Percentiles rank a stretch among this genome's conserved stretches.
Conservation (phyloP, 2,888 invertebrate species). For the Synergus laeviventris region DNA sequence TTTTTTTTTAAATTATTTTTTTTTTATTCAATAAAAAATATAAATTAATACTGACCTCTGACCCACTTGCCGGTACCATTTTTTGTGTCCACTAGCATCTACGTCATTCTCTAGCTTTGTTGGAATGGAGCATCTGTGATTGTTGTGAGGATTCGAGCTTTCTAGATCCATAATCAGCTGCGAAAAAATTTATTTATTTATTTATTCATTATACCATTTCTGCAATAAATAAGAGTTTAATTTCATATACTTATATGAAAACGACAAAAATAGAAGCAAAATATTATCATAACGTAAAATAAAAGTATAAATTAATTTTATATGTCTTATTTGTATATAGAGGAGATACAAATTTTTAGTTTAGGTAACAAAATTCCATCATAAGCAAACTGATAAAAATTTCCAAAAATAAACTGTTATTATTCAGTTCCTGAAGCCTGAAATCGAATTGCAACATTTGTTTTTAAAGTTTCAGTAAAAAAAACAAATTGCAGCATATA, state of each 20-base stretch:
- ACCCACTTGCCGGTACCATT: conserved; percentile 78
- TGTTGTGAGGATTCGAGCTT: conserved; percentile 62
- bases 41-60: conserved; percentile 76
- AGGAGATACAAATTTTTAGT: no score
- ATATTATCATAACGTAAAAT: not conserved
- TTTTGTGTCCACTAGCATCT: conserved; percentile 73
- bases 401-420: not conserved
- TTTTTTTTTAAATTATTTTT: not conserved
- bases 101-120: conserved; percentile 63
- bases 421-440: not conserved
- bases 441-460: not conserved
- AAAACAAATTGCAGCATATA: not conserved
- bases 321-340: not conserved
- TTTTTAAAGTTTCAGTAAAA: not conserved
- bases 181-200: conserved; percentile 40
- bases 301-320: not conserved
- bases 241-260: not conserved
- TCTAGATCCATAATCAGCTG: conserved; percentile 69
- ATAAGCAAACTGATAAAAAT: not conserved
- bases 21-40: not conserved
- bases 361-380: not conserved
- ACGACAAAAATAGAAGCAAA: not conserved
- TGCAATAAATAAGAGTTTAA: not conserved
- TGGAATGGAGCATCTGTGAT: conserved; percentile 50
- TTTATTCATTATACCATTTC: not conserved